phyloP scores from a whole-genome alignment of 2,888 invertebrate genomes.

The Ophion slaviceki region DNA sequence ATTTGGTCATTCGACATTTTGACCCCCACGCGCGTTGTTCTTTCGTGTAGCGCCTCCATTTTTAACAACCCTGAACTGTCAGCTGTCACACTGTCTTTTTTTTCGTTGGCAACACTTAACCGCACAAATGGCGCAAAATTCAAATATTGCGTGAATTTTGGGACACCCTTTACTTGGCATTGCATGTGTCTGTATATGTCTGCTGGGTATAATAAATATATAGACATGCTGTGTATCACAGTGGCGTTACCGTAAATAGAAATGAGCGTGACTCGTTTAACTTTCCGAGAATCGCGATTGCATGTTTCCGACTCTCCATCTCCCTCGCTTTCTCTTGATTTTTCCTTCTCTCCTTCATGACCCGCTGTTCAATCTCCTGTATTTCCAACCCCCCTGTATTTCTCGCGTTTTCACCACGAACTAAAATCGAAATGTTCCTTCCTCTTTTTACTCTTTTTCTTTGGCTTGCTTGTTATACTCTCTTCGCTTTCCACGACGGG shows the following conservation, averaged over 20 bases:
- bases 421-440: constrained; percentile 44
- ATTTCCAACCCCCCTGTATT: constrained; percentile 4
- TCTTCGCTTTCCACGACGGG: background rate
- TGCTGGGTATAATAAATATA: background rate
- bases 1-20: too few species aligned
- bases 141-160: background rate
- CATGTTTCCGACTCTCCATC: constrained; percentile 46
- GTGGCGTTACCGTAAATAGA: constrained; percentile 54
- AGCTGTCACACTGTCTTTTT: too few species aligned
- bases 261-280: constrained; percentile 62
- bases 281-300: constrained; percentile 59
- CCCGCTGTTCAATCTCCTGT: constrained; percentile 14
- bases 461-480: too few species aligned
- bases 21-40: too few species aligned
- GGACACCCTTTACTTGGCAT: too few species aligned
- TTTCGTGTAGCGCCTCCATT: too few species aligned
- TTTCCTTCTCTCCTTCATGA: constrained; percentile 19
- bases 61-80: too few species aligned
- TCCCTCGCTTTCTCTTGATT: constrained; percentile 40
- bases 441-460: too few species aligned
- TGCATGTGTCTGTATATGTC: too few species aligned
- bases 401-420: constrained; percentile 43
- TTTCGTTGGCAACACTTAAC: too few species aligned
- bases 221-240: constrained; percentile 19
- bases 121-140: background rate